Conservation (phyloP, 2,888 invertebrate genomes). For the Sclerodermus sp. region DNA sequence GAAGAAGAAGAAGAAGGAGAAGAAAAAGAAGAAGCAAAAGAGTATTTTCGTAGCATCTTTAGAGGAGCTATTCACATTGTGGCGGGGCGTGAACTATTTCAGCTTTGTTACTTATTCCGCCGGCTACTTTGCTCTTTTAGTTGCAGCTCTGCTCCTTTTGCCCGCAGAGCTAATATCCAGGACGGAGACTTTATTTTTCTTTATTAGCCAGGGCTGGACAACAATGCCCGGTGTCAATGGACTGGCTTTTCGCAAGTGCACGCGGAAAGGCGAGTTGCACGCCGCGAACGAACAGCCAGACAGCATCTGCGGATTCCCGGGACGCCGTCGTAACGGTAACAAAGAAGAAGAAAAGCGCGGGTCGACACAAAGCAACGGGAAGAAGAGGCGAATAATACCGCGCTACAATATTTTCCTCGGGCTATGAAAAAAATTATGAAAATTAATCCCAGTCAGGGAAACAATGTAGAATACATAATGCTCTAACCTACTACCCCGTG, state of each 20-base stretch:
- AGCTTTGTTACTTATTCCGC: not conserved
- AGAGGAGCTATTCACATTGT: not conserved
- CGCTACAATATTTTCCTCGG: too few species aligned
- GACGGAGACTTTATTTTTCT: slow-evolving; percentile 44
- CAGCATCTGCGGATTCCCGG: slow-evolving; percentile 28
- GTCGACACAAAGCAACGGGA: too few species aligned
- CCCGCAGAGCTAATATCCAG: slow-evolving; percentile 38
- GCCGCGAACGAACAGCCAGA: slow-evolving; percentile 10
- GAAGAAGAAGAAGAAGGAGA: not conserved
- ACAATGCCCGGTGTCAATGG: slow-evolving; percentile 38
- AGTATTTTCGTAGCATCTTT: not conserved
- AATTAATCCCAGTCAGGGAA: too few species aligned
- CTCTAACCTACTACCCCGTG: too few species aligned
- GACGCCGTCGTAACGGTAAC: not conserved
- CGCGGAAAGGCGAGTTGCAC: slow-evolving; percentile 1
- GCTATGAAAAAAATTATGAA: too few species aligned
- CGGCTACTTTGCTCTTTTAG: not conserved
- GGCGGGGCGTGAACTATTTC: not conserved
- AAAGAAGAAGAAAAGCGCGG: slow-evolving; percentile 6
- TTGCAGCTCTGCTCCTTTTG: not conserved
- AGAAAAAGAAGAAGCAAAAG: not conserved
- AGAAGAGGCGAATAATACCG: too few species aligned
- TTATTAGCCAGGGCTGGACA: slow-evolving; percentile 38
- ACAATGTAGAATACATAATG: too few species aligned
- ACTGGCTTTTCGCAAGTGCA: slow-evolving; percentile 35